A percentile compares a stretch with the other conserved stretches of the same genome.
Conservation (phyloP, 2,113 vertebrate genomes). For the Cathartes aura region DNA sequence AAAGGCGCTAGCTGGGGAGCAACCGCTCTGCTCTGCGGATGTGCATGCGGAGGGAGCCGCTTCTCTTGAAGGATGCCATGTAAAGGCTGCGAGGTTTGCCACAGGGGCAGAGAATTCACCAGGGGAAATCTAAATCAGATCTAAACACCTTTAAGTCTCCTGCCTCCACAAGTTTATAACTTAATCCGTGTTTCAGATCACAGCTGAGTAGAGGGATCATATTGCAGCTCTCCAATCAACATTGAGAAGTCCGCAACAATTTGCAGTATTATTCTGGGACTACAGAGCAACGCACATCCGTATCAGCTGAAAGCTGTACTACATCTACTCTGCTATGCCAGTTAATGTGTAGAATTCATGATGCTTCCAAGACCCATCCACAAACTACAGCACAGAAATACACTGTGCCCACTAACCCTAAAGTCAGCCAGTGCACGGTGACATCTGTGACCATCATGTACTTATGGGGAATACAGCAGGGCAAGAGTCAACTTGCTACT, state of each 20-base stretch:
- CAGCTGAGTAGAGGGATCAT: background rate
- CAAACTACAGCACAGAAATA: background rate
- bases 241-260: background rate
- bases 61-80: background rate
- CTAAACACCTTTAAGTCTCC: background rate
- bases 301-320: background rate
- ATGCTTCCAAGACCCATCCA: background rate
- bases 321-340: background rate
- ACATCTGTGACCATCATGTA: fast-evolving
- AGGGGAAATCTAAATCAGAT: background rate
- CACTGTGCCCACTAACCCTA: fast-evolving
- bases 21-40: fast-evolving
- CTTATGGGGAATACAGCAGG: background rate
- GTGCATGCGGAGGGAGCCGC: fast-evolving
- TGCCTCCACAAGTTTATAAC: background rate
- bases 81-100: background rate
- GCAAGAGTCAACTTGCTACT: background rate
- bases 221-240: fast-evolving
- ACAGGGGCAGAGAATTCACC: background rate
- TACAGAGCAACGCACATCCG: background rate
- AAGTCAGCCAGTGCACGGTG: background rate
- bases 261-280: background rate
- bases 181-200: background rate
- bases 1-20: background rate
- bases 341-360: background rate